Evolutionary conservation across 2,888 invertebrate genomes (phyloP).

Genomic region (Drosophila infuscata): DNA sequence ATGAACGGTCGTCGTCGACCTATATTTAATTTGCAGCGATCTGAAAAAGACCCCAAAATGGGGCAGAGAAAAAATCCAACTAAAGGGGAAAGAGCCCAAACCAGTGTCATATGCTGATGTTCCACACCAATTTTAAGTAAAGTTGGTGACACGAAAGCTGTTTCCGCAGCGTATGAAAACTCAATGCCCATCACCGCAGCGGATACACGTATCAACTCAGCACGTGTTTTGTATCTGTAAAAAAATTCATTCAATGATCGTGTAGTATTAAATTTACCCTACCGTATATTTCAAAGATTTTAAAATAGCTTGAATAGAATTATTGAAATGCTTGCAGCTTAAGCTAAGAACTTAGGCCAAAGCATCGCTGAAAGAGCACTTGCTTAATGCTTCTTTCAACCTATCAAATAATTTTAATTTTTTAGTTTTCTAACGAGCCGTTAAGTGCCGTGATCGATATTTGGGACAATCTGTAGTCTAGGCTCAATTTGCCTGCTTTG

Average conservation of each 20-base stretch:
- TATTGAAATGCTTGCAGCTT: not conserved
- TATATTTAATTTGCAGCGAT: slow-evolving; percentile 91
- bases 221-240: slow-evolving; percentile 90
- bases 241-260: slow-evolving; percentile 14
- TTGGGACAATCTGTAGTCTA: not conserved
- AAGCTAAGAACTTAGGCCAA: not conserved
- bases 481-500: not conserved
- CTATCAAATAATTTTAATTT: not conserved
- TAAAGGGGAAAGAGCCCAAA: slow-evolving; percentile 97
- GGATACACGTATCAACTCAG: slow-evolving; percentile 94
- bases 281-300: slow-evolving; percentile 7
- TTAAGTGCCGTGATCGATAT: not conserved
- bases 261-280: slow-evolving; percentile 28
- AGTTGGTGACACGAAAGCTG: slow-evolving; percentile 98
- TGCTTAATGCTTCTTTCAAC: too few relatives aligned
- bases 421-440: not conserved
- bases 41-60: slow-evolving; percentile 95
- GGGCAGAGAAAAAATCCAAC: slow-evolving; percentile 98
- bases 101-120: slow-evolving; percentile 96
- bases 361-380: not conserved
- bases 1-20: slow-evolving; percentile 97
- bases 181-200: slow-evolving; percentile 99
- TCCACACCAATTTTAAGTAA: slow-evolving; percentile 96
- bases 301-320: slow-evolving; percentile 13
- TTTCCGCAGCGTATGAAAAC: slow-evolving; percentile 98